phyloP scores from a whole-genome alignment of 2,797 vertebrate species.

The Discoglossus pictus region DNA sequence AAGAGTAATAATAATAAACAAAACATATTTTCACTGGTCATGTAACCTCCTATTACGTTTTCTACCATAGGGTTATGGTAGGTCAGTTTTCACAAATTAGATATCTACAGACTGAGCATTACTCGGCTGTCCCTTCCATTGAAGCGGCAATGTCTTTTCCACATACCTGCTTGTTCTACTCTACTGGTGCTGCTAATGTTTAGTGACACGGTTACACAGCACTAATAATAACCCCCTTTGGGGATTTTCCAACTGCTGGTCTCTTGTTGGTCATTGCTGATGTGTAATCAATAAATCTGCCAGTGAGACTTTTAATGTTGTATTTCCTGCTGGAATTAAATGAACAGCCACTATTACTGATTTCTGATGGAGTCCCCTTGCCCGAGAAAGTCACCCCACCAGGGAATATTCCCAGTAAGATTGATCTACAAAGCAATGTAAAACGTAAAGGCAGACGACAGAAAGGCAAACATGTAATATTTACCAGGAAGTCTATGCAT shows the following conservation, averaged over 20 bases:
- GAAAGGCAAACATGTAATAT: constrained; percentile 29
- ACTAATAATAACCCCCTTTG: constrained; percentile 83
- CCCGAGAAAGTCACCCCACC: constrained; percentile 30
- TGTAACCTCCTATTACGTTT: no score
- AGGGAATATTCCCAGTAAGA: constrained; percentile 50
- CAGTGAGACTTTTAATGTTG: constrained; percentile 66
- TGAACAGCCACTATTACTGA: constrained; percentile 63
- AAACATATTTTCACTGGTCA: no score
- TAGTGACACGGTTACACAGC: constrained; percentile 76
- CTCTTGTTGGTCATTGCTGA: constrained; percentile 70
- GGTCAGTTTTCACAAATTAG: constrained; percentile 28
- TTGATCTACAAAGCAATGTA: constrained; percentile 47
- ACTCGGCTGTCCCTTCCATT: constrained; percentile 39
- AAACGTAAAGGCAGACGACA: constrained; percentile 37
- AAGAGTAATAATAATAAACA: no score
- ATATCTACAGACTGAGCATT: constrained; percentile 15
- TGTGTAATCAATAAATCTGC: constrained; percentile 79
- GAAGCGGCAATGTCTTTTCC: constrained; percentile 40
- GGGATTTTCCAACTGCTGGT: constrained; percentile 74
- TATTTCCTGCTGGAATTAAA: constrained; percentile 70
- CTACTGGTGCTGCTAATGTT: constrained; percentile 73
- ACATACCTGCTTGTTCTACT: constrained; percentile 34
- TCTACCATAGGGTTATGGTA: no score
- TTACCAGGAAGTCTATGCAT: constrained; percentile 6
- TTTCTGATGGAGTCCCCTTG: constrained; percentile 58